Evolutionary conservation across 1,140 invertebrate genomes (phyloP), one percentile per base, ranked within the genome.

Genomic region (Drosophila mayri): DNA sequence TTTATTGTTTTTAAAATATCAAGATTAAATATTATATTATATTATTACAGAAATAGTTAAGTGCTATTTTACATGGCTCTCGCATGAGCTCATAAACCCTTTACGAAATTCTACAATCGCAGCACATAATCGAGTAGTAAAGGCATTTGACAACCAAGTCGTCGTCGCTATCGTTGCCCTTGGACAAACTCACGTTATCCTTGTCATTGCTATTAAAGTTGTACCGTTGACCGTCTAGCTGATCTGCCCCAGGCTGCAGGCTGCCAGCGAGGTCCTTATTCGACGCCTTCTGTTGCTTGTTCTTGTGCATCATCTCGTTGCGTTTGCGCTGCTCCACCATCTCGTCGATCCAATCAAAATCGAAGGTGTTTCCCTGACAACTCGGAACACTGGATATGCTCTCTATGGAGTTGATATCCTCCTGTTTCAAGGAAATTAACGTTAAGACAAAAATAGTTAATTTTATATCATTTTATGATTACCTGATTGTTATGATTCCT

Each of bases 61-160:
- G 46, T 59, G 70, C 52, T 73, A 74, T 76, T 73, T 74, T 67
- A 61, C 72, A 67, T 37, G 47, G 47, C 55, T 10, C 1, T 28
- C 16, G 22, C 22, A 3, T 22, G 46, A 4, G 4, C 9, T 20
- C 18, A 25, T 35, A 28, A 28, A 65, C 16, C 16, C 30, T 11
- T 30, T 91, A 92, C 38, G 90, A 92, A 72, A 92, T 91, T 72
- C 91, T 85, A 67, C 91, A 92, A 58, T 92, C 91, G 76, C 91
- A 92, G 79, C 91, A 92, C 91, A 92, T 92, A 9, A 92, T 71
- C 10, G 91, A 86, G 66, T 91, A 92, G 65, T 92, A 92, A 14
- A 92, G 66, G 72, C 91, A 92, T 74, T 92, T 92, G 43, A 92
- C 91, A n/a, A 92, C 86, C 55, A 92, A 86, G 22, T 92, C 91